Percentiles rank a stretch among this genome's conserved stretches.
Evolutionary conservation across 2,888 invertebrate species (phyloP).

Genomic region (Phrixothrix hirtus): DNA sequence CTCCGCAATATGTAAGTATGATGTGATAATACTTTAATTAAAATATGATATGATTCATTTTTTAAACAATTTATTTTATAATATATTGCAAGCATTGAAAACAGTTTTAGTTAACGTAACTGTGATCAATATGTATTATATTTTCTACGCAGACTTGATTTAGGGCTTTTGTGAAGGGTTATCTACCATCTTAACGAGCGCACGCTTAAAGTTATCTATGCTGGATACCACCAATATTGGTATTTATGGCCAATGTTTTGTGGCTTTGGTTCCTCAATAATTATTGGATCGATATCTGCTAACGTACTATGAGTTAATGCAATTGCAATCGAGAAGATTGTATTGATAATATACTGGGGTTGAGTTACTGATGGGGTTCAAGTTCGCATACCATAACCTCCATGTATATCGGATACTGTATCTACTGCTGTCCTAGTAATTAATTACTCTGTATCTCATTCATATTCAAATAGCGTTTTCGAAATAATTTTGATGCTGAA

Average conservation of each 20-base stretch:
- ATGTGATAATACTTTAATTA: neutral
- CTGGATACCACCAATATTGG: slow-evolving; percentile 2
- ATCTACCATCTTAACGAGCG: slow-evolving; percentile 31
- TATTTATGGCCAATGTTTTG: slow-evolving; percentile 33
- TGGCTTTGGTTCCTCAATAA: slow-evolving; percentile 38
- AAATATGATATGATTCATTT: neutral
- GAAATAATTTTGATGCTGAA: too few species aligned
- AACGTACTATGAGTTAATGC: slow-evolving; percentile 44
- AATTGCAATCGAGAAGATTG: slow-evolving; percentile 45
- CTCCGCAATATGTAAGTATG: too few species aligned
- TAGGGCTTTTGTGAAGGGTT: neutral
- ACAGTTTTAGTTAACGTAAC: neutral
- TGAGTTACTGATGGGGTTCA: too few species aligned
- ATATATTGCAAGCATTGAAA: neutral
- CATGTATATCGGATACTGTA: too few species aligned
- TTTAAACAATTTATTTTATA: neutral
- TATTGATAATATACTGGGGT: slow-evolving; percentile 41
- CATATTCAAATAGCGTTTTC: too few species aligned
- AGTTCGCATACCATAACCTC: too few species aligned
- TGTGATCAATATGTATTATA: neutral
- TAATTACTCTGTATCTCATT: too few species aligned
- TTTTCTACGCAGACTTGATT: slow-evolving; percentile 2
- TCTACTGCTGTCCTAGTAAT: too few species aligned
- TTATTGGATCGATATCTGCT: slow-evolving; percentile 37
- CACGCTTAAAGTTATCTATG: slow-evolving; percentile 26